A percentile compares a stretch with the other conserved stretches of the same genome.
Conservation (phyloP, 2,113 vertebrate species). For the Callithrix jacchus region DNA sequence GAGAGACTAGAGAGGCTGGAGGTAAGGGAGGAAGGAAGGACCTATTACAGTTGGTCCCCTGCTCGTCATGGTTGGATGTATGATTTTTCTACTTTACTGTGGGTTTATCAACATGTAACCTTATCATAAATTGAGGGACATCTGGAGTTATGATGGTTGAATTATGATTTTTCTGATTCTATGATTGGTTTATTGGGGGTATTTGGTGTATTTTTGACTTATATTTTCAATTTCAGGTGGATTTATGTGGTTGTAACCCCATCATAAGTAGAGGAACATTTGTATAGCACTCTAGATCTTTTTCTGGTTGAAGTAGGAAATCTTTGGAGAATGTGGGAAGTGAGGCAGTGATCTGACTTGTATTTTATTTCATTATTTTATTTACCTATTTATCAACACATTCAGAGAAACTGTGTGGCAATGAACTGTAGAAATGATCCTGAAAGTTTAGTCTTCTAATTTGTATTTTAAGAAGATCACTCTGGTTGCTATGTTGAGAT, state of each 20-base stretch:
- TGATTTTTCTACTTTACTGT: neutral
- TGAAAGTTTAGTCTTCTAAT: neutral
- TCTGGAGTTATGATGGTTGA: neutral
- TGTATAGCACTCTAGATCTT: neutral
- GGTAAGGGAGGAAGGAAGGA: neutral
- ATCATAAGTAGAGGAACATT: neutral
- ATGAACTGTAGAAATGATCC: too few species aligned
- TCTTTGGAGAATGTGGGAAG: neutral
- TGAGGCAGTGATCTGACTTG: neutral
- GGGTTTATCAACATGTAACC: neutral
- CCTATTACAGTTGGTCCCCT: neutral
- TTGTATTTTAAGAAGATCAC: neutral
- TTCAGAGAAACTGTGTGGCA: too few species aligned
- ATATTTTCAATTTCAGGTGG: neutral
- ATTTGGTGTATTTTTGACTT: neutral
- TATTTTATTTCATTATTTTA: too few species aligned
- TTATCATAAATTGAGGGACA: neutral
- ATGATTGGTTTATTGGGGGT: neutral
- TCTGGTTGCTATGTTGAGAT: neutral
- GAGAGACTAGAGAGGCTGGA: neutral
- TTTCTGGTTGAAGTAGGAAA: neutral
- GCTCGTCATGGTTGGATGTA: neutral
- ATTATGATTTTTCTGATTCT: neutral
- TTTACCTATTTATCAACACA: too few species aligned
- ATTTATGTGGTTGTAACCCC: neutral